A percentile compares a stretch with the other conserved stretches of the same genome.
Conservation (phyloP, 1,140 invertebrate genomes). For the Galendromus occidentalis region DNA sequence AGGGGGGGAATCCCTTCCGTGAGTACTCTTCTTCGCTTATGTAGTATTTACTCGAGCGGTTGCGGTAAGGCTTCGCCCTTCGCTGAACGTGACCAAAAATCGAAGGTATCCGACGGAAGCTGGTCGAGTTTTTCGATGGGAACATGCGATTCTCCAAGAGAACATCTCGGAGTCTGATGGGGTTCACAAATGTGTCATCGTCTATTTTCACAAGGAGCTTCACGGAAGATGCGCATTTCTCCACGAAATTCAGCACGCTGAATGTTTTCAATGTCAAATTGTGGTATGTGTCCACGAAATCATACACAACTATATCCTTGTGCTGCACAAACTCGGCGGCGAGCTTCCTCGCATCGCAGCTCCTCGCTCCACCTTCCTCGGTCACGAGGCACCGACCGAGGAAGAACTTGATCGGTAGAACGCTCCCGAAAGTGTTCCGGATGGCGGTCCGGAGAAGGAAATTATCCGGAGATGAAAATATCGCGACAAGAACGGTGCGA, state of each 20-base stretch:
- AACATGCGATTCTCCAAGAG: neutral
- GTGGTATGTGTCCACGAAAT: constrained; percentile 25
- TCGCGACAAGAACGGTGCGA: too few species aligned
- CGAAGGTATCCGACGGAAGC: constrained; percentile 13
- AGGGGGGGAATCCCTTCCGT: constrained; percentile 19
- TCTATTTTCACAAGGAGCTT: constrained; percentile 59
- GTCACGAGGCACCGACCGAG: too few species aligned
- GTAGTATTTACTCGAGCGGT: constrained; percentile 38
- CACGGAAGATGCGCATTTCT: constrained; percentile 38
- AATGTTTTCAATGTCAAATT: constrained; percentile 27
- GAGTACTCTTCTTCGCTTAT: constrained; percentile 19
- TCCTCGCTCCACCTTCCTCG: too few species aligned
- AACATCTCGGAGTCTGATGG: constrained; percentile 25
- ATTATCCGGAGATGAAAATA: too few species aligned
- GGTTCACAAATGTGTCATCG: constrained; percentile 62
- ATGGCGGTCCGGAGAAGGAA: too few species aligned
- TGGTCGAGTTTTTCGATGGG: neutral
- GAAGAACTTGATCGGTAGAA: too few species aligned
- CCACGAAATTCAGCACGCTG: constrained; percentile 31
- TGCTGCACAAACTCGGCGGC: constrained; percentile 10
- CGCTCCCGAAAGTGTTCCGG: too few species aligned
- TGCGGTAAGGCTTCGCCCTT: constrained; percentile 62
- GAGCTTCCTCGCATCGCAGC: too few species aligned
- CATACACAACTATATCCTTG: constrained; percentile 20
- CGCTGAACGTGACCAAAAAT: constrained; percentile 52